Percentiles rank a stretch among this genome's conserved stretches.
These are phyloP conservation scores for Pegoplata infirma DNA, from an alignment of 2,888 invertebrate species.

Conservation along the genomic window DNA sequence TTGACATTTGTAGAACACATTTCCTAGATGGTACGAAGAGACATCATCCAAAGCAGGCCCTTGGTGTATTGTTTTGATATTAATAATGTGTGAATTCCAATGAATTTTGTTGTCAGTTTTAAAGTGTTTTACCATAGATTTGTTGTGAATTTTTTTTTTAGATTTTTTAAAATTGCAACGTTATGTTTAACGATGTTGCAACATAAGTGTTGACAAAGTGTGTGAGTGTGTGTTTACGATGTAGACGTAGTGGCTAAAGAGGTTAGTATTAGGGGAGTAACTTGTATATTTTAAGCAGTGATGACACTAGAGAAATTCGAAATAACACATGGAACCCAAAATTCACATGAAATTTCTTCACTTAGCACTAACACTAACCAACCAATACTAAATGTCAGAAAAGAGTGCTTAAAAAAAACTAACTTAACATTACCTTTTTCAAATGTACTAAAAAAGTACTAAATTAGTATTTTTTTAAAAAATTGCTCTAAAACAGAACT, in stretches of 20 bases:
- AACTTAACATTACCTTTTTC: too few species aligned
- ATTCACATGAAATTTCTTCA: too few species aligned
- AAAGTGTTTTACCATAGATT: not conserved
- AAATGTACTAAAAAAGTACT: too few species aligned
- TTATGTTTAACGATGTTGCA: not conserved
- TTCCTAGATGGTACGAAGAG: conserved; percentile 2
- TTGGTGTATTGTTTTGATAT: conserved; percentile 50
- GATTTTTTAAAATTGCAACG: not conserved
- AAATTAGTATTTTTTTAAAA: too few species aligned
- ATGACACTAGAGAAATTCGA: too few species aligned
- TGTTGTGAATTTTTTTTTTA: not conserved
- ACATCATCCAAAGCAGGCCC: conserved; percentile 15
- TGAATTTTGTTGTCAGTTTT: conserved; percentile 39
- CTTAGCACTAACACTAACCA: too few species aligned
- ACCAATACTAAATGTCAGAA: too few species aligned
- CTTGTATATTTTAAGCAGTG: too few species aligned
- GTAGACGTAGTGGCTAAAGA: not conserved
- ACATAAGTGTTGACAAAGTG: conserved; percentile 21
- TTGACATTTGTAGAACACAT: conserved; percentile 59
- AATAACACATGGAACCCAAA: too few species aligned
- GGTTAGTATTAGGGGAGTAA: not conserved
- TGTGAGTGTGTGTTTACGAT: not conserved
- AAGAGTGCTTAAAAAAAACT: too few species aligned
- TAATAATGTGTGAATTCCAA: conserved; percentile 52
- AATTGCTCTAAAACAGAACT: too few species aligned